Evolutionary conservation across 1,140 invertebrate species (phyloP).

Genomic region (Chrysoperla carnea): DNA sequence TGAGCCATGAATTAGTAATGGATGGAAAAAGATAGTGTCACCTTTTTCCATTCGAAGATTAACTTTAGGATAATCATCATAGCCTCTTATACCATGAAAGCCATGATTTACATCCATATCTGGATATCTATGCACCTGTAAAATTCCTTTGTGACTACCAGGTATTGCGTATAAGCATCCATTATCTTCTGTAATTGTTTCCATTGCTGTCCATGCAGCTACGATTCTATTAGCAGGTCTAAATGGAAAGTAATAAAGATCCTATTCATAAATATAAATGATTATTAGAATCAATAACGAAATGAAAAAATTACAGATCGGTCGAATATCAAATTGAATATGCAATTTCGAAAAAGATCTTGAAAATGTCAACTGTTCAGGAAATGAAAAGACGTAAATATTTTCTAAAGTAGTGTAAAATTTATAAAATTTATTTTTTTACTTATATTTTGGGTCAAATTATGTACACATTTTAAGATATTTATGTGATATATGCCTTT

Average conservation of each 20-base stretch:
- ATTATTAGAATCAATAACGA: too few species aligned
- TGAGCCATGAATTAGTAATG: constrained; percentile 71
- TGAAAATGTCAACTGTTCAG: too few species aligned
- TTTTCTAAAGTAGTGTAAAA: too few species aligned
- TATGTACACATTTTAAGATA: too few species aligned
- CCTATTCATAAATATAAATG: constrained; percentile 22
- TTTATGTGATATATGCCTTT: too few species aligned
- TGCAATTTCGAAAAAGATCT: too few species aligned
- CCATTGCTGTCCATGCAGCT: constrained; percentile 80
- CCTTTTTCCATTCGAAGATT: constrained; percentile 65
- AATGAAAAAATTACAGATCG: too few species aligned
- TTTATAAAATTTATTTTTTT: too few species aligned
- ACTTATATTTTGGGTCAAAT: too few species aligned
- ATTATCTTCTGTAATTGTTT: constrained; percentile 54
- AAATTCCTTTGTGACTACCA: constrained; percentile 51
- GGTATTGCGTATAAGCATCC: constrained; percentile 74
- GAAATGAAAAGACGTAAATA: too few species aligned
- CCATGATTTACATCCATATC: constrained; percentile 45
- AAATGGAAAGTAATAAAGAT: constrained; percentile 79
- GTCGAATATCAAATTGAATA: too few species aligned
- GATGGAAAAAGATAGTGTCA: constrained; percentile 86
- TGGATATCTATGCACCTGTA: constrained; percentile 50
- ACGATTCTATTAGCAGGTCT: constrained; percentile 61
- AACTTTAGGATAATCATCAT: constrained; percentile 27
- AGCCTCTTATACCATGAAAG: constrained; percentile 61